These are phyloP conservation scores for Pterocles gutturalis DNA, from an alignment of 2,113 vertebrate species.

Conservation along the genomic window DNA sequence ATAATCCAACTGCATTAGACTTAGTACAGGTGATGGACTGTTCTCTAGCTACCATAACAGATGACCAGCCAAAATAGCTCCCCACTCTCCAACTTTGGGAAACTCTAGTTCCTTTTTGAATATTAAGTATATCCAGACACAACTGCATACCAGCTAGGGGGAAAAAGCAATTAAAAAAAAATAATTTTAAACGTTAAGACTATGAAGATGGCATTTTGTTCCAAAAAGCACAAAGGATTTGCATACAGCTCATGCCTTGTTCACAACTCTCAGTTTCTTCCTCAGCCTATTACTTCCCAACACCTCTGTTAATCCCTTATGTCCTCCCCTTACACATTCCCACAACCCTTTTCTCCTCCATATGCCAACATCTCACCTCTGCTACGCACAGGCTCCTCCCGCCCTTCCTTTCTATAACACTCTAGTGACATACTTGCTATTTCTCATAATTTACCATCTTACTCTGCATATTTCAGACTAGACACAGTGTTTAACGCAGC, in stretches of 20 bases:
- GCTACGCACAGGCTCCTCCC: not conserved
- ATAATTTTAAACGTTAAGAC: not conserved
- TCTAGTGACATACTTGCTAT: not conserved
- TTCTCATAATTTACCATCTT: not conserved
- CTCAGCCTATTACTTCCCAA: not conserved
- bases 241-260: not conserved
- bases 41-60: not conserved
- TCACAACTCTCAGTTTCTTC: not conserved
- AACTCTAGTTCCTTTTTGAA: not conserved
- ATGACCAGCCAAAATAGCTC: not conserved
- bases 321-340: not conserved
- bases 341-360: not conserved
- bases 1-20: not conserved
- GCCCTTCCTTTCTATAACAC: not conserved
- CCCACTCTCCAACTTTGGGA: not conserved
- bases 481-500: not conserved
- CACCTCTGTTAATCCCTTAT: not conserved
- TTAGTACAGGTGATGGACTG: not conserved
- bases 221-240: not conserved
- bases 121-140: not conserved
- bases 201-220: not conserved
- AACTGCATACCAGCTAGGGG: not conserved
- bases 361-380: not conserved
- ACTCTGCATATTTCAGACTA: not conserved
- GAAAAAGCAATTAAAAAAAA: too few relatives aligned